Evolutionary conservation across 2,797 vertebrate species (phyloP).

Genomic region (Crenichthys baileyi): DNA sequence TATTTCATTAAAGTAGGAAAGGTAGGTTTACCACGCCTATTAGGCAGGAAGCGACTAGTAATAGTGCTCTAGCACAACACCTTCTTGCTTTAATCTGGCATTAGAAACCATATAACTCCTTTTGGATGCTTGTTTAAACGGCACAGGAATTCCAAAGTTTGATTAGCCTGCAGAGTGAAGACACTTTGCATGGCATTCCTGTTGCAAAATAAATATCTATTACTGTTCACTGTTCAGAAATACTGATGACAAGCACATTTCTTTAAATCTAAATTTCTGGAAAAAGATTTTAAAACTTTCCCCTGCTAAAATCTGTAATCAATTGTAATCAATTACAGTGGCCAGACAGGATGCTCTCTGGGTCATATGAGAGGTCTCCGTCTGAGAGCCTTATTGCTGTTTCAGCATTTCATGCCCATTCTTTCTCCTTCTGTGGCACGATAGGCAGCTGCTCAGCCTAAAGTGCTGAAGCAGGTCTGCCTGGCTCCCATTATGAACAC

Average conservation of each 20-base stretch:
- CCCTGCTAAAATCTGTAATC: not conserved
- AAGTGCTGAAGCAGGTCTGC: conserved; percentile 52
- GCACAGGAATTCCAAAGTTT: not conserved
- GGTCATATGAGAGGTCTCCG: conserved; percentile 16
- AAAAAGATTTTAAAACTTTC: not conserved
- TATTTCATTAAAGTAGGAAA: conserved; percentile 69
- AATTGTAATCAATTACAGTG: conserved; percentile 27
- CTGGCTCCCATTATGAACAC: not conserved
- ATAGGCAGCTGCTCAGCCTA: conserved; percentile 32
- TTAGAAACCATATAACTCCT: not conserved
- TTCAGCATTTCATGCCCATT: conserved; percentile 50
- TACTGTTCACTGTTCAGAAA: not conserved
- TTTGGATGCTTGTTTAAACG: not conserved
- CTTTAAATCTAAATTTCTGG: not conserved
- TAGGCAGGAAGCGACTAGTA: conserved; percentile 4
- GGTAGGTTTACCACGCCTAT: conserved; percentile 15
- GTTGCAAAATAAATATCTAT: conserved; percentile 18
- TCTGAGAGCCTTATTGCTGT: conserved; percentile 51
- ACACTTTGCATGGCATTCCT: conserved; percentile 17
- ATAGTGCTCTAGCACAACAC: not conserved
- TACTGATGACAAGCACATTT: not conserved
- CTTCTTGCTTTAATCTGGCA: not conserved
- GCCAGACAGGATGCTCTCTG: conserved; percentile 11
- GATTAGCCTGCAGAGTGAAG: conserved; percentile 29
- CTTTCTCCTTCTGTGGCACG: conserved; percentile 17